phyloP scores from a whole-genome alignment of 2,113 vertebrate species.

The Redunca redunca region DNA sequence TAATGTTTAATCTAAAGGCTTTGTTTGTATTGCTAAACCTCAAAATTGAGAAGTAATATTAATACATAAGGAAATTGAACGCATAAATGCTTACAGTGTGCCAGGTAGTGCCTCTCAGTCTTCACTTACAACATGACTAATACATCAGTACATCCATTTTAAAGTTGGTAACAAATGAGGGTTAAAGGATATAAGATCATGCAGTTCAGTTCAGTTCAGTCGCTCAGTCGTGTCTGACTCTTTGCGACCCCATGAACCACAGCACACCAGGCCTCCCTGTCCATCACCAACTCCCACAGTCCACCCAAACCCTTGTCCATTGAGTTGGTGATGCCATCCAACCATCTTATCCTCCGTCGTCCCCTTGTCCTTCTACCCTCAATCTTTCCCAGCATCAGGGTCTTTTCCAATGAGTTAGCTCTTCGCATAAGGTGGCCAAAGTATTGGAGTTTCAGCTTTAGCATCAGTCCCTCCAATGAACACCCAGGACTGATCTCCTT shows the following conservation, averaged over 20 bases:
- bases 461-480: too few species aligned
- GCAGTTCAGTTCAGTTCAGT: not conserved
- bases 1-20: not conserved
- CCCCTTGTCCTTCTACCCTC: too few species aligned
- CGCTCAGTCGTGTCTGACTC: accelerated
- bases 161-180: not conserved
- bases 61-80: not conserved
- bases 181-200: not conserved
- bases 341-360: too few species aligned
- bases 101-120: not conserved
- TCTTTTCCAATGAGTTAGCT: too few species aligned
- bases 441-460: too few species aligned
- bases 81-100: not conserved
- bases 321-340: too few species aligned
- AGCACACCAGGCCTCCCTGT: not conserved
- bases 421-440: too few species aligned
- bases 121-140: not conserved
- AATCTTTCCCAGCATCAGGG: too few species aligned
- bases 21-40: not conserved
- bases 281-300: not conserved
- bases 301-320: too few species aligned
- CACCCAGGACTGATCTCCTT: too few species aligned
- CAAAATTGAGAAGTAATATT: not conserved
- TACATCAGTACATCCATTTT: not conserved
- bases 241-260: not conserved